Evolutionary conservation across 2,113 vertebrate species (phyloP), one percentile per base, ranked within the genome.

Genomic region (Cichladusa arquata): DNA sequence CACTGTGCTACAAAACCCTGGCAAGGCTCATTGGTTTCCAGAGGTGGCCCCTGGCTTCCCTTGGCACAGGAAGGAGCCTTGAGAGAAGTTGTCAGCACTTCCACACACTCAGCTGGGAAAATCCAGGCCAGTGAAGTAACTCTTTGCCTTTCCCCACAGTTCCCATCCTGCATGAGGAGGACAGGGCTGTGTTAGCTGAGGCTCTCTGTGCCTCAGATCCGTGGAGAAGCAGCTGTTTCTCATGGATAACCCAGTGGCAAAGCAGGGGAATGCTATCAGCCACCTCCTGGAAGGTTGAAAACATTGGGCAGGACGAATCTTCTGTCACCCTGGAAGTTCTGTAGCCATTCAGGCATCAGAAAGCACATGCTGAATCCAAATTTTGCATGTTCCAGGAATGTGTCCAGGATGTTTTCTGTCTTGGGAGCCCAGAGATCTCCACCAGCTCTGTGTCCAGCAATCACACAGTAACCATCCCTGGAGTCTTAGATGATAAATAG

Each of bases 1-100:
- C 1, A 0, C 13, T 0, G 0, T 16, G 20, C 53, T 20, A 31
- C 1, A 11, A 48, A 72, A 56, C 6, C 34, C 48, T 38, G 25
- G 5, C 34, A 38, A 18, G 1, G 2, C 28, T 31, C 29, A 25
- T 50, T 31, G 51, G 40, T 51, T 64, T 23, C 18, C n/a, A 26
- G 78, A 78, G 61, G 36, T 56, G 77, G 60, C 69, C 56, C 20
- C 2, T 38, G 81, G 34, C 40, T 78, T 65, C 61, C 62, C 64
- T 33, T 62, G 78, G 67, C 72, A 67, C 6, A 19, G 40, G 45
- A 61, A 57, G 76, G 72, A 76, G 19, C 57, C 38, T 33, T 0
- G 2, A 47, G 87, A 54, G 53, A 17, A 28, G 44, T 8, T 74
- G 69, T 34, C 81, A 92, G 77, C 60, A 13, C 45, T 92, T 66